A percentile compares a stretch with the other conserved stretches of the same genome.
phyloP scores from a whole-genome alignment of 2,113 vertebrate genomes.

The Ictidomys tridecemlineatus region DNA sequence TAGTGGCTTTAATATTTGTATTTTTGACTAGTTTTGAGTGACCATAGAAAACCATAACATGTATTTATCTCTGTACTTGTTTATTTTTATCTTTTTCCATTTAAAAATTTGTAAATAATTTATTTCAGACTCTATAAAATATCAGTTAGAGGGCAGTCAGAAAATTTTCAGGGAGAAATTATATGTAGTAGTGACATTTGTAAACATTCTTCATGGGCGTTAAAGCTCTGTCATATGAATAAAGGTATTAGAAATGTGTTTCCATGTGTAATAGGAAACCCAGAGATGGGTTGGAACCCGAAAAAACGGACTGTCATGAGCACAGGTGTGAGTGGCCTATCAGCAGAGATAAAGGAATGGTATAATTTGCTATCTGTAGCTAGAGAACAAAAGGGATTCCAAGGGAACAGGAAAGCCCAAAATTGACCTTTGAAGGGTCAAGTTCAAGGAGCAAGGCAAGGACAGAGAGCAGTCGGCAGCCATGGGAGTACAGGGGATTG shows the following conservation, averaged over 20 bases:
- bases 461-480: background rate
- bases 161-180: conserved; percentile 33
- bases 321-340: background rate
- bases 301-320: background rate
- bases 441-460: conserved; percentile 17
- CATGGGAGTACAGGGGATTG: background rate
- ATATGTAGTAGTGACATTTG: background rate
- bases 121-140: conserved; percentile 5
- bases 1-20: conserved; percentile 27
- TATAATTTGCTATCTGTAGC: background rate
- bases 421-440: background rate
- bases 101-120: background rate
- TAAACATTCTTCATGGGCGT: background rate
- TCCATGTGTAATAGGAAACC: background rate
- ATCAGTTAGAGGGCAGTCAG: background rate
- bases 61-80: background rate
- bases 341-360: background rate
- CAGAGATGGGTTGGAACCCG: background rate
- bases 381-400: conserved; percentile 15
- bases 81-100: background rate
- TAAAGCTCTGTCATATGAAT: background rate
- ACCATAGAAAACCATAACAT: background rate
- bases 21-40: conserved; percentile 23
- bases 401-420: conserved; percentile 7
- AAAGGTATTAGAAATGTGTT: conserved; percentile 3